Evolutionary conservation across 2,113 vertebrate genomes (phyloP).

Genomic region (Python bivittatus): DNA sequence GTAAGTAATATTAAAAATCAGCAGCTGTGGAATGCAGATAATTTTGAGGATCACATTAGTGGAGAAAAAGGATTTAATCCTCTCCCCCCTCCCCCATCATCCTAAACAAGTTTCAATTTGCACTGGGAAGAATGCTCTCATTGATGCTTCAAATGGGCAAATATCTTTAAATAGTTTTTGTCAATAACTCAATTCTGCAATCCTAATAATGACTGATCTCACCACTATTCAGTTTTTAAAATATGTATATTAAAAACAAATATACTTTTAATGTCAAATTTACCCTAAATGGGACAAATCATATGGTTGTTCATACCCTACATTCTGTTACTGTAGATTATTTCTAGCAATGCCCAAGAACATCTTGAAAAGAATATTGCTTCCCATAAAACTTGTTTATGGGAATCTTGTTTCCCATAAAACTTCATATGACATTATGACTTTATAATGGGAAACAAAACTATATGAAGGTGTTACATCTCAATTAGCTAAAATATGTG

Average conservation of each 20-base stretch:
- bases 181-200: not conserved
- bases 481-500: too few species aligned
- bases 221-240: not conserved
- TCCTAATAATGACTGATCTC: not conserved
- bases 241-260: not conserved
- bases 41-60: not conserved
- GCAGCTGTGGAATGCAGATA: not conserved
- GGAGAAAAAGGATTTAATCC: not conserved
- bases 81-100: not conserved
- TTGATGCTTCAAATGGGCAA: not conserved
- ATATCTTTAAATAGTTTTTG: not conserved
- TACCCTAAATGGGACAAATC: not conserved
- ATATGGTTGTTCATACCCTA: not conserved
- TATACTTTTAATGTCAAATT: not conserved
- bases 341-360: not conserved
- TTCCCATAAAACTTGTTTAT: not conserved
- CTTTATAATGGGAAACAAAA: too few species aligned
- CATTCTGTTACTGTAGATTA: not conserved
- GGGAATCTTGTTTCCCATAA: not conserved
- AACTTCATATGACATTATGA: not conserved
- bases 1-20: not conserved
- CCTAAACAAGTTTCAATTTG: too few species aligned
- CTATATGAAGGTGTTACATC: too few species aligned
- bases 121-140: not conserved
- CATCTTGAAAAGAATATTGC: not conserved